Conservation (phyloP, 2,113 vertebrate genomes). For the Myodes glareolus region DNA sequence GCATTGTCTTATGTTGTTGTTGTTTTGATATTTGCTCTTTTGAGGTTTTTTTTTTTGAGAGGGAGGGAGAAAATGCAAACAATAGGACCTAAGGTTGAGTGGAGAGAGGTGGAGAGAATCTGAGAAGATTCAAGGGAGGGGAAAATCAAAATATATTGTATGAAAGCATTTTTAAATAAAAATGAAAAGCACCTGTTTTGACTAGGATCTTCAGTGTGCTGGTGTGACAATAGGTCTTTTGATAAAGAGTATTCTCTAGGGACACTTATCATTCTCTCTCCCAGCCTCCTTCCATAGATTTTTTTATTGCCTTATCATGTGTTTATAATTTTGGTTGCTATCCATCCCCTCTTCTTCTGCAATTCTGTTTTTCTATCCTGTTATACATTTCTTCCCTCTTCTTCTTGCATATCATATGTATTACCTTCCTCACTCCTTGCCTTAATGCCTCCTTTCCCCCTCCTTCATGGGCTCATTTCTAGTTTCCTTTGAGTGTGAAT, state of each 20-base stretch:
- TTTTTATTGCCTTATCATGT: neutral
- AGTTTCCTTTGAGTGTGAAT: neutral
- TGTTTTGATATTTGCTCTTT: neutral
- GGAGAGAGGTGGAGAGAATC: neutral
- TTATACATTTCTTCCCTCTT: neutral
- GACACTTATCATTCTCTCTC: conserved; percentile 15
- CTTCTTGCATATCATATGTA: neutral
- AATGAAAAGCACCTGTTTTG: conserved; percentile 2
- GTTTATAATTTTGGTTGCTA: neutral
- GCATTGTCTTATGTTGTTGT: neutral
- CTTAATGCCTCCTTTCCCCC: neutral
- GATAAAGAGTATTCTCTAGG: conserved; percentile 45
- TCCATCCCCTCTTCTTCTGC: neutral
- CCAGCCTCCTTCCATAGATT: neutral
- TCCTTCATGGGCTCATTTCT: neutral
- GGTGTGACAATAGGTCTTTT: conserved; percentile 35
- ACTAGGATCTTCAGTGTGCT: conserved; percentile 26
- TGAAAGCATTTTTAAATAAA: neutral
- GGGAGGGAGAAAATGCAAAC: neutral
- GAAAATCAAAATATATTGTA: neutral
- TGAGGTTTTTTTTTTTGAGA: neutral
- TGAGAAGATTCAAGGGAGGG: neutral
- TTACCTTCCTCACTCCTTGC: neutral
- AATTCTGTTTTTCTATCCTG: neutral
- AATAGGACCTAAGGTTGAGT: neutral